Evolutionary conservation across 2,888 invertebrate genomes (phyloP).

Genomic region (Marronus borbonicus): DNA sequence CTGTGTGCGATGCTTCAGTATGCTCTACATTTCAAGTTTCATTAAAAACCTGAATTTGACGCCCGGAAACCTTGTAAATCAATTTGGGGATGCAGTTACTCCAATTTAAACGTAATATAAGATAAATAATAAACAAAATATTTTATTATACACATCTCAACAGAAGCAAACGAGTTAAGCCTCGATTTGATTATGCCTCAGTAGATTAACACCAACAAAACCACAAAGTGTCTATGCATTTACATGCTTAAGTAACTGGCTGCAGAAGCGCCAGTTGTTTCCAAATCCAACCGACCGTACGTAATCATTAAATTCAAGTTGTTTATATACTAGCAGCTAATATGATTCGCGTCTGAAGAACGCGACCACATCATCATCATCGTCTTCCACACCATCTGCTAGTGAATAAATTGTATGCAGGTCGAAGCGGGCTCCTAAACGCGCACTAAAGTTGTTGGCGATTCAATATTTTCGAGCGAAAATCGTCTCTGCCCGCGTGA

Average conservation of each 20-base stretch:
- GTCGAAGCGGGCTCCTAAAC: constrained; percentile 10
- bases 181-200: too few species aligned
- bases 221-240: neutral
- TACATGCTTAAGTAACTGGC: neutral
- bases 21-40: too few species aligned
- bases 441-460: constrained; percentile 5
- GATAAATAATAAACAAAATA: too few species aligned
- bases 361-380: neutral
- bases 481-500: neutral
- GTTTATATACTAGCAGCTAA: constrained; percentile 14
- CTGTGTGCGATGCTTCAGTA: too few species aligned
- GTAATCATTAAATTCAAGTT: constrained; percentile 7
- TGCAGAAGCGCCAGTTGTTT: constrained; percentile 1
- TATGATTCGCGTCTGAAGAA: neutral
- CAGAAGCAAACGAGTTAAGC: too few species aligned
- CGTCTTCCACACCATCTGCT: constrained; percentile 22
- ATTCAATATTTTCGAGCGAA: constrained; percentile 19
- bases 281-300: neutral
- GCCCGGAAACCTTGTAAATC: too few species aligned
- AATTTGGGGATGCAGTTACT: too few species aligned
- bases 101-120: too few species aligned
- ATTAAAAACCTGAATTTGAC: too few species aligned
- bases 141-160: too few species aligned
- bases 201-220: neutral
- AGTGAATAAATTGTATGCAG: constrained; percentile 20